phyloP scores from a whole-genome alignment of 2,888 invertebrate species.

The Standfussiana lucernea region DNA sequence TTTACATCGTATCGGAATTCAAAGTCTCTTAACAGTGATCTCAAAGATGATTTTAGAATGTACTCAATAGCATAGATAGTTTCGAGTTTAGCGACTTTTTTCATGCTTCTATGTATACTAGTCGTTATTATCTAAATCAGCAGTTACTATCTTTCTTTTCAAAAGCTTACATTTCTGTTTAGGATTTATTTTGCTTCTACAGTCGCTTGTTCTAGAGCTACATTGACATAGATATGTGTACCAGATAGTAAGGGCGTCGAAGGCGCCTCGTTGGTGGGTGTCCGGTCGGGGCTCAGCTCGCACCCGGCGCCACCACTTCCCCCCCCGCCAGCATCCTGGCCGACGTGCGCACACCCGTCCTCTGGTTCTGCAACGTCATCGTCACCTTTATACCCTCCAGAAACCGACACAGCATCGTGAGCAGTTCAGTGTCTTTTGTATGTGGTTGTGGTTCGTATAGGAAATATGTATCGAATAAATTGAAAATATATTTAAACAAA shows the following conservation, averaged over 20 bases:
- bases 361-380: constrained; percentile 82
- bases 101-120: neutral
- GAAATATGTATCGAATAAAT: constrained; percentile 47
- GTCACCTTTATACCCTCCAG: constrained; percentile 1
- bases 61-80: neutral
- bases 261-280: constrained; percentile 89
- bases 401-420: constrained; percentile 13
- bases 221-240: neutral
- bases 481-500: constrained; percentile 36
- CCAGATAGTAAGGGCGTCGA: constrained; percentile 89
- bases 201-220: neutral
- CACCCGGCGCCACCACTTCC: constrained; percentile 85
- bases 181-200: neutral
- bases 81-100: neutral
- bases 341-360: constrained; percentile 88
- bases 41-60: neutral
- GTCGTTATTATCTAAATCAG: neutral
- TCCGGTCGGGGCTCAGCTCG: constrained; percentile 89
- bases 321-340: constrained; percentile 81
- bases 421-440: constrained; percentile 41
- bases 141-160: neutral
- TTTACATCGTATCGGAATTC: neutral
- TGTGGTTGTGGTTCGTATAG: constrained; percentile 39
- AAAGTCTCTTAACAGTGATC: neutral
- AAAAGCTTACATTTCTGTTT: neutral